Evolutionary conservation across 2,113 vertebrate species (phyloP).

Genomic region (Oreochromis tanganicae): DNA sequence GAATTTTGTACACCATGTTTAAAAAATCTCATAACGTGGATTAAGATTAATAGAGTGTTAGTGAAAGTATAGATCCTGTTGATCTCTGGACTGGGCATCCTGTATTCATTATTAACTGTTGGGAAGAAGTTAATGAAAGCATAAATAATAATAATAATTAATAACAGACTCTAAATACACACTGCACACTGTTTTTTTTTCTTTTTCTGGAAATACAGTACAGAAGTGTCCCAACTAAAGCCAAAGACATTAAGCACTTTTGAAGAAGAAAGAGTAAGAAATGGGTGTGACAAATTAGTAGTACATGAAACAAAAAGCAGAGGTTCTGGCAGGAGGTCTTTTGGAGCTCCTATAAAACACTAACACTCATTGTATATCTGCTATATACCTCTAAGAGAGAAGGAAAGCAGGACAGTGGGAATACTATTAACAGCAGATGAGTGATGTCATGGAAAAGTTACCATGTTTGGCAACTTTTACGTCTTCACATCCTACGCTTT

Average conservation of each 20-base stretch:
- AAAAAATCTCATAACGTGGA: background rate
- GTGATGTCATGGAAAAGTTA: constrained; percentile 70
- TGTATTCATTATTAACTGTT: constrained; percentile 21
- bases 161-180: background rate
- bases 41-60: constrained; percentile 37
- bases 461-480: background rate
- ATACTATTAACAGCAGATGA: constrained; percentile 53
- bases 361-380: background rate
- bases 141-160: background rate
- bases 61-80: constrained; percentile 21
- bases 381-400: background rate
- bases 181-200: background rate
- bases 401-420: background rate
- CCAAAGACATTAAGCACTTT: background rate
- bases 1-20: constrained; percentile 5
- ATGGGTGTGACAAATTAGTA: constrained; percentile 54
- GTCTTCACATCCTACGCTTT: background rate
- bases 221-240: background rate
- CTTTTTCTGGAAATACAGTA: background rate
- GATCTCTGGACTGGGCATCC: background rate
- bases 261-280: constrained; percentile 22
- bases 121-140: background rate
- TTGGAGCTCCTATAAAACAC: constrained; percentile 44
- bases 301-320: constrained; percentile 49
- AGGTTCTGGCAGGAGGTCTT: constrained; percentile 51